Conservation (phyloP, 2,113 vertebrate species). For the Hippocampus comes region DNA sequence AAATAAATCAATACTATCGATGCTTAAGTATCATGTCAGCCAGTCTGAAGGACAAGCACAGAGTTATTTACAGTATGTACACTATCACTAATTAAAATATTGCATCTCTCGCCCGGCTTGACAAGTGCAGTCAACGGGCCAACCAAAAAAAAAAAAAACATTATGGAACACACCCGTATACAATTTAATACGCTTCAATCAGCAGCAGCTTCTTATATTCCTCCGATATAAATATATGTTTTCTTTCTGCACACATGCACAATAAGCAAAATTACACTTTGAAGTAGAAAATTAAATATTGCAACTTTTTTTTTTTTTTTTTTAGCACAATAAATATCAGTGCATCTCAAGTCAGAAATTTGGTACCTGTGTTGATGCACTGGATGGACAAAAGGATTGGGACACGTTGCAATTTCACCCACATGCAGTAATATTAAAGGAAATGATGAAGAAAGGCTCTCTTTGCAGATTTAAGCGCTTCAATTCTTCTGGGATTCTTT, state of each 20-base stretch:
- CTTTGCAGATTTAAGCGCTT: background rate
- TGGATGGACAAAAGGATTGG: background rate
- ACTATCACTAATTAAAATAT: constrained; percentile 23
- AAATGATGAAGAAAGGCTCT: background rate
- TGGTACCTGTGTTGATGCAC: background rate
- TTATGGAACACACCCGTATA: constrained; percentile 3
- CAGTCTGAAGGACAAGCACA: constrained; percentile 11
- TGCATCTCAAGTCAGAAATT: background rate
- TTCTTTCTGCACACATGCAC: constrained; percentile 31
- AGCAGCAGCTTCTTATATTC: constrained; percentile 14
- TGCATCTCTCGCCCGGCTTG: constrained; percentile 21
- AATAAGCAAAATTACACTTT: constrained; percentile 36
- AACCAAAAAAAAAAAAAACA: constrained; percentile 43
- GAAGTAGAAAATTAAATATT: constrained; percentile 56
- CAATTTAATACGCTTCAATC: constrained; percentile 13
- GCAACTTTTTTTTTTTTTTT: background rate
- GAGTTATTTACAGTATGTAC: constrained; percentile 53
- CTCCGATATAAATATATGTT: constrained; percentile 55
- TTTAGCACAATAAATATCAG: constrained; percentile 3
- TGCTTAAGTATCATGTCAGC: constrained; percentile 2
- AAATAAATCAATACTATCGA: background rate
- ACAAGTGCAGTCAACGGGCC: constrained; percentile 27
- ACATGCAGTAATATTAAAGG: background rate
- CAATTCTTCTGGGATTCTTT: background rate
- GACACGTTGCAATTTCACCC: background rate